Percentiles rank a stretch among this genome's conserved stretches.
These are phyloP conservation scores for Saturnia pavonia DNA, from an alignment of 2,888 invertebrate genomes.

Conservation along the genomic window DNA sequence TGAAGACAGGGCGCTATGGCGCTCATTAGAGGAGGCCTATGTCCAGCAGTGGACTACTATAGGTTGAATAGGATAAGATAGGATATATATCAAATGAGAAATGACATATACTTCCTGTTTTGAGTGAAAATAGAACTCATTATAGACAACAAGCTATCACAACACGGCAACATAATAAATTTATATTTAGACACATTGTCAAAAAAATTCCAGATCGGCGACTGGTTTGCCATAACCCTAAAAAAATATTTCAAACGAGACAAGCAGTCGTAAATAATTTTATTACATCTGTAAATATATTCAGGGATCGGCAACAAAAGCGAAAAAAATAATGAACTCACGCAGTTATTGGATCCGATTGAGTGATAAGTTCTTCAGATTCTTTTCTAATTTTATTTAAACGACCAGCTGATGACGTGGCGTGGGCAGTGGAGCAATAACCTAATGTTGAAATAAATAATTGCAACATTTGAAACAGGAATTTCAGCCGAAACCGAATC, in stretches of 20 bases:
- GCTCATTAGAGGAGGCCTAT: too few relatives aligned
- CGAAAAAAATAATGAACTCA: not conserved
- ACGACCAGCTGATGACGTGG: not conserved
- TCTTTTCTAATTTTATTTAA: not conserved
- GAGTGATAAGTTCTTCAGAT: not conserved
- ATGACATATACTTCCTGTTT: too few relatives aligned
- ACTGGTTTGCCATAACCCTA: not conserved
- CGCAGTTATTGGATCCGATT: not conserved
- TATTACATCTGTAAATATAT: not conserved
- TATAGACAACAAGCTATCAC: not conserved
- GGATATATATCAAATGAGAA: too few relatives aligned
- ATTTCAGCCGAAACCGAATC: too few relatives aligned
- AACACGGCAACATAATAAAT: not conserved
- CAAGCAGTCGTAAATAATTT: constrained; percentile 10
- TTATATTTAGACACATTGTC: not conserved
- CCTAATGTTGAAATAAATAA: not conserved
- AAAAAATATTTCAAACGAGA: constrained; percentile 1
- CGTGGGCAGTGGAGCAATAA: not conserved
- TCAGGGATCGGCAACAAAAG: constrained; percentile 24
- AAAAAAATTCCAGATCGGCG: not conserved
- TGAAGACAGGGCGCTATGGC: too few relatives aligned
- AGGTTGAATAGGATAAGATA: too few relatives aligned
- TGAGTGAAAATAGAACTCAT: not conserved
- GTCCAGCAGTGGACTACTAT: too few relatives aligned
- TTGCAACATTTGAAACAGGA: not conserved